phyloP scores from a whole-genome alignment of 1,140 invertebrate species.

The Solen grandis region DNA sequence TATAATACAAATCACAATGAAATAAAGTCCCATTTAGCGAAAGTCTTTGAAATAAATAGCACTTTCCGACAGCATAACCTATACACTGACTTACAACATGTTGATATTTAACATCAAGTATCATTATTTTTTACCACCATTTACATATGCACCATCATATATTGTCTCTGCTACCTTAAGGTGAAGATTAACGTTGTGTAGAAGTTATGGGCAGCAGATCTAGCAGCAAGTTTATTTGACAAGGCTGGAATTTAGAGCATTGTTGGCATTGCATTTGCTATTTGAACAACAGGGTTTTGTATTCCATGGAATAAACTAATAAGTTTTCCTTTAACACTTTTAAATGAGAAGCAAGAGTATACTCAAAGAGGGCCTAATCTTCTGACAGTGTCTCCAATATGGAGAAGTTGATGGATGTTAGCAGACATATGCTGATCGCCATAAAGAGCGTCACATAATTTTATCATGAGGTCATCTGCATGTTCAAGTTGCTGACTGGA shows the following conservation, averaged over 20 bases:
- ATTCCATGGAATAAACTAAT: conserved; percentile 34
- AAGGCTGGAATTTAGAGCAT: conserved; percentile 28
- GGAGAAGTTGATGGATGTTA: conserved; percentile 38
- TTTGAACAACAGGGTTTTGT: conserved; percentile 41
- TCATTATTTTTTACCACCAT: background rate
- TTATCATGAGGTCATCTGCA: conserved; percentile 33
- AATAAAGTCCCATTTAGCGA: background rate
- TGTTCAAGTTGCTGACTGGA: conserved; percentile 4
- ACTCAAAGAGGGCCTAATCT: conserved; percentile 48
- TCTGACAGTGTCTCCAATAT: conserved; percentile 33
- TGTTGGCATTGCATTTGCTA: conserved; percentile 39
- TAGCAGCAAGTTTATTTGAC: background rate
- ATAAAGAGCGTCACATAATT: conserved; percentile 22
- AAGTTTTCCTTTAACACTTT: conserved; percentile 43
- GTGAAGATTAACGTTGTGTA: background rate
- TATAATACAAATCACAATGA: too few relatives aligned
- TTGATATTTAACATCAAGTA: background rate
- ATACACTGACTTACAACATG: background rate
- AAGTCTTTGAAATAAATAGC: background rate
- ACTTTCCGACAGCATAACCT: background rate
- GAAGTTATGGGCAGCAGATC: background rate
- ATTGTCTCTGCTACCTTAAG: conserved; percentile 1
- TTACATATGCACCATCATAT: conserved; percentile 19
- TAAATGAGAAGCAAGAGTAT: conserved; percentile 45
- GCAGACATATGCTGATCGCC: conserved; percentile 48